Percentiles rank a stretch among this genome's conserved stretches.
phyloP scores from a whole-genome alignment of 2,797 vertebrate species.

The Notamacropus eugenii region DNA sequence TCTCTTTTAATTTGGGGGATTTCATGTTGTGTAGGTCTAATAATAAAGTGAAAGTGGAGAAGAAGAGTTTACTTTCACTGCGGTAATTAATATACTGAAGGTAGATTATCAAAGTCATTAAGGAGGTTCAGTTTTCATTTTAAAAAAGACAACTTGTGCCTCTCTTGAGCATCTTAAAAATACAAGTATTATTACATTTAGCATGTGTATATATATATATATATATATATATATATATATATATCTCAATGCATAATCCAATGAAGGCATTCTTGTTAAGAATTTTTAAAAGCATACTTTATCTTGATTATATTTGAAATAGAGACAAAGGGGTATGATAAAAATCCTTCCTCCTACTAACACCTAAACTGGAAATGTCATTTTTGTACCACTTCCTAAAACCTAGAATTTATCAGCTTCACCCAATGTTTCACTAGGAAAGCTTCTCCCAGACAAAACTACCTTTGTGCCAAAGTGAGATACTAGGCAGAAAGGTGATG shows the following conservation, averaged over 20 bases:
- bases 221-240: no score
- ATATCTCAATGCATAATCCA: not conserved
- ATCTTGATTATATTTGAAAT: conserved; percentile 53
- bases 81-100: not conserved
- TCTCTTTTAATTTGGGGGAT: conserved; percentile 10
- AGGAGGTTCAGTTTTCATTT: conserved; percentile 36
- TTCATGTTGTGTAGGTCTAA: not conserved
- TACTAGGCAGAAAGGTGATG: conserved; percentile 4
- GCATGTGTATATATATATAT: no score
- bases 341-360: conserved; percentile 41
- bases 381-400: not conserved
- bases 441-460: conserved; percentile 25
- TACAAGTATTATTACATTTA: not conserved
- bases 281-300: conserved; percentile 45
- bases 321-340: not conserved
- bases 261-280: conserved; percentile 25
- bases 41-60: conserved; percentile 28
- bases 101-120: conserved; percentile 10
- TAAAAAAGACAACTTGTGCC: not conserved
- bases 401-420: not conserved
- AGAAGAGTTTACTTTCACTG: conserved; percentile 35
- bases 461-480: conserved; percentile 25
- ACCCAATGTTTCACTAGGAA: not conserved
- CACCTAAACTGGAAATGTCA: conserved; percentile 28
- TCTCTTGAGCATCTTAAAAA: not conserved